A percentile compares a stretch with the other conserved stretches of the same genome.
These are phyloP conservation scores for Oppia nitens DNA, from an alignment of 1,140 invertebrate genomes.

Conservation along the genomic window DNA sequence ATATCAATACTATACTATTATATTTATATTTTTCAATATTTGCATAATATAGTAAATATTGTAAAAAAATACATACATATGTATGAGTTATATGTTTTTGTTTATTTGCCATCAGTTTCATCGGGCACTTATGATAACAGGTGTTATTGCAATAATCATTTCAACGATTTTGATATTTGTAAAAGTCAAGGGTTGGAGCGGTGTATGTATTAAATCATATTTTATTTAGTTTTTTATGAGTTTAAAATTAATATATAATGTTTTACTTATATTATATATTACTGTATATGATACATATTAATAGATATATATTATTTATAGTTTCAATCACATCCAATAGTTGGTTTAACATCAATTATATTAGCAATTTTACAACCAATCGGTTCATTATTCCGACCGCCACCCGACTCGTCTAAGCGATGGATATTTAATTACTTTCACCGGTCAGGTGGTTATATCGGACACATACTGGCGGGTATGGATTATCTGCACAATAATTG, in stretches of 20 bases:
- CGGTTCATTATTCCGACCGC: constrained; percentile 66
- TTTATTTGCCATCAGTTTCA: too few species aligned
- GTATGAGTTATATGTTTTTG: too few species aligned
- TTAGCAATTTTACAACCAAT: constrained; percentile 46
- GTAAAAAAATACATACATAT: too few species aligned
- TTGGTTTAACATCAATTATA: constrained; percentile 52
- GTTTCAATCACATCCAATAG: constrained; percentile 13
- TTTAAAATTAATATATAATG: too few species aligned
- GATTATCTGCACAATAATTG: too few species aligned
- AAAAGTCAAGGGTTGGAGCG: constrained; percentile 53
- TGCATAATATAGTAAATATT: too few species aligned
- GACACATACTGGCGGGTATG: too few species aligned
- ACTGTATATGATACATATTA: too few species aligned
- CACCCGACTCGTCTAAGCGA: constrained; percentile 57
- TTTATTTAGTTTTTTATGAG: not conserved
- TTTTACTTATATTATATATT: too few species aligned
- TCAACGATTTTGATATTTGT: constrained; percentile 67
- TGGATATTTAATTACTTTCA: constrained; percentile 86
- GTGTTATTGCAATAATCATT: constrained; percentile 54
- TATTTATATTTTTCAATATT: too few species aligned
- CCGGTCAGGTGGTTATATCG: constrained; percentile 79
- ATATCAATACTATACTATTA: constrained; percentile 25
- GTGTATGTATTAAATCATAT: constrained; percentile 20
- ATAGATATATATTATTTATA: not conserved
- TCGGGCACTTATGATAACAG: constrained; percentile 58